Evolutionary conservation across 1,140 invertebrate genomes (phyloP), one percentile per base, ranked within the genome.

Genomic region (Planococcus citri): DNA sequence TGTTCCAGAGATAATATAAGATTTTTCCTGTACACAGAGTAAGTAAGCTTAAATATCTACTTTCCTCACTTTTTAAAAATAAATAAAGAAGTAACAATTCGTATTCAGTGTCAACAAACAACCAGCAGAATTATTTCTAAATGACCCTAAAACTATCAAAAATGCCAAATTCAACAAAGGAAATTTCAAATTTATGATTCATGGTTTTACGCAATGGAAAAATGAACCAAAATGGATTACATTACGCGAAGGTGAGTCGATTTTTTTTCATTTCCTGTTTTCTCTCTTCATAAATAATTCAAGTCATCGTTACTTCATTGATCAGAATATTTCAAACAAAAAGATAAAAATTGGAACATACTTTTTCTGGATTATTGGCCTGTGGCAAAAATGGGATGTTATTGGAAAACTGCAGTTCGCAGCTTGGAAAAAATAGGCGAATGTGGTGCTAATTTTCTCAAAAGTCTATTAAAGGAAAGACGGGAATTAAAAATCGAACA

Each of bases 311-410:
- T 12, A 33, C n/a, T 51, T 51, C 41, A 3, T 51, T 2, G 2
- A 9, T 4, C 41, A 51, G 41, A 51, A 51, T 51, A 51, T 20
- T 51, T 51, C 17, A 51, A 51, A 51, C 12, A 51, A 51, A 51
- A 20, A 3, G 2, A 33, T 33, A 33, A 33, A 33, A 33, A 2
- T 9, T 51, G 41, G 75, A 87, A 87, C 71, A 76, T 87, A 0
- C 81, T 87, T 41, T 79, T 81, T 14, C 78, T 86, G 0, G 84
- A 87, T 73, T 87, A 84, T 81, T 80, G 81, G n/a, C 80, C 81
- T 51, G 77, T 87, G 73, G 81, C 83, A 1, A 79, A 79, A 71
- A 79, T 80, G 0, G 82, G 82, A 20, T 88, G 84, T 75, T 87
- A 87, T 72, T 17, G 10, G n/a, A 17, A 80, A 0, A 73, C 80